Percentiles rank a stretch among this genome's conserved stretches.
Evolutionary conservation across 2,797 vertebrate species (phyloP).

Genomic region (Enteromius treurensis): DNA sequence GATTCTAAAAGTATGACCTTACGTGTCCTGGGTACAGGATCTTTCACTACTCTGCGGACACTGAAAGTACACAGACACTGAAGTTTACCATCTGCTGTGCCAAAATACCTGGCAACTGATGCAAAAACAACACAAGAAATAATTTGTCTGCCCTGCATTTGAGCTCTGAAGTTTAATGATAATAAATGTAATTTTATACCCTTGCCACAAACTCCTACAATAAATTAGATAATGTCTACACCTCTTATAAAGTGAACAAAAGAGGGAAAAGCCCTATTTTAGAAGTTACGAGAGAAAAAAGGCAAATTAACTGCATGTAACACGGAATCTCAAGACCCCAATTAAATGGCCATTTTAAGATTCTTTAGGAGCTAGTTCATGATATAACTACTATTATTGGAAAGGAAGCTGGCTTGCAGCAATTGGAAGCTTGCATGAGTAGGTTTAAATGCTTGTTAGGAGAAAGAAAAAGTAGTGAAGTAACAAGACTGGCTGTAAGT

Average conservation of each 20-base stretch:
- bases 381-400: slow-evolving; percentile 63
- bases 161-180: slow-evolving; percentile 52
- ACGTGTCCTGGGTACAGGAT: slow-evolving; percentile 12
- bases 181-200: slow-evolving; percentile 53
- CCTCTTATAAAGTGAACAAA: slow-evolving; percentile 40
- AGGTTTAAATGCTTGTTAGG: slow-evolving; percentile 63
- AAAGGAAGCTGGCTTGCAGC: slow-evolving; percentile 57
- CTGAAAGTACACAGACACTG: slow-evolving; percentile 41
- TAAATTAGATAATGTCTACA: slow-evolving; percentile 63
- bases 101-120: slow-evolving; percentile 48
- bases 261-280: slow-evolving; percentile 47
- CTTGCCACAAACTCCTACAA: slow-evolving; percentile 53
- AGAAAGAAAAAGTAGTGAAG: slow-evolving; percentile 63
- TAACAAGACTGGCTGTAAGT: slow-evolving; percentile 54
- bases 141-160: slow-evolving; percentile 41
- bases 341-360: slow-evolving; percentile 48
- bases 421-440: slow-evolving; percentile 62
- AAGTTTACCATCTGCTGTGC: slow-evolving; percentile 35
- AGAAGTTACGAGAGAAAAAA: slow-evolving; percentile 52
- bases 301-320: slow-evolving; percentile 47
- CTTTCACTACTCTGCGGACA: slow-evolving; percentile 30
- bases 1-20: slow-evolving; percentile 9
- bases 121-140: slow-evolving; percentile 38
- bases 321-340: slow-evolving; percentile 39
- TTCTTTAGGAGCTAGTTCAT: slow-evolving; percentile 59